These are phyloP conservation scores for Aporophyla lueneburgensis DNA, from an alignment of 2,888 invertebrate genomes.

Conservation along the genomic window DNA sequence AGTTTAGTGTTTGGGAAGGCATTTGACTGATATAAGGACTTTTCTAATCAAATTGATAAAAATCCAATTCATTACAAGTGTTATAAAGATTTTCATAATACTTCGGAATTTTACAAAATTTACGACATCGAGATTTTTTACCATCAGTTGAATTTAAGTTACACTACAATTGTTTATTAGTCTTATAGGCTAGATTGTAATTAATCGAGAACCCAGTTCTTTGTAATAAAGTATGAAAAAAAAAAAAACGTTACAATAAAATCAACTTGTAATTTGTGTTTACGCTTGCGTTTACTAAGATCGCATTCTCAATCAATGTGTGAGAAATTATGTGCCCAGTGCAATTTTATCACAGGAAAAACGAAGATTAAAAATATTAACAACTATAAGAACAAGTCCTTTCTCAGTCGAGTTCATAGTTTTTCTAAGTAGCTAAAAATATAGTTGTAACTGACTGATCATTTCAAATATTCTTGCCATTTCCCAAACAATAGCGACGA, in stretches of 20 bases:
- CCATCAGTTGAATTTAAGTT: too few species aligned
- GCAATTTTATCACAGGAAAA: background rate
- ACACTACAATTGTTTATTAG: too few species aligned
- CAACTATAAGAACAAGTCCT: background rate
- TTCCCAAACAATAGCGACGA: constrained; percentile 33
- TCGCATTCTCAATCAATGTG: background rate
- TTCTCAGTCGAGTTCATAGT: constrained; percentile 25
- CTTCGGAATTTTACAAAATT: background rate
- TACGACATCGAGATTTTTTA: background rate
- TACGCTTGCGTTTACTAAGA: background rate
- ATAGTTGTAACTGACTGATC: constrained; percentile 45
- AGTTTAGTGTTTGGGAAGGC: constrained; percentile 40
- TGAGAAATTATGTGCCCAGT: background rate
- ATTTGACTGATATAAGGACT: constrained; percentile 25
- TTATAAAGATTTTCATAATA: background rate
- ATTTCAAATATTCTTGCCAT: constrained; percentile 41
- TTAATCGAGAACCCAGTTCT: too few species aligned
- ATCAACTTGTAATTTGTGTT: background rate
- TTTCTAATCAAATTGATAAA: background rate
- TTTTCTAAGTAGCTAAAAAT: constrained; percentile 29
- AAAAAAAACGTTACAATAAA: too few species aligned
- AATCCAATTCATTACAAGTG: too few species aligned
- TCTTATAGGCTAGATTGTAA: too few species aligned
- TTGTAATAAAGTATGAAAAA: too few species aligned
- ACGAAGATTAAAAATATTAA: background rate